Evolutionary conservation across 2,888 invertebrate species (phyloP).

Genomic region (Pseudanteris insignis): DNA sequence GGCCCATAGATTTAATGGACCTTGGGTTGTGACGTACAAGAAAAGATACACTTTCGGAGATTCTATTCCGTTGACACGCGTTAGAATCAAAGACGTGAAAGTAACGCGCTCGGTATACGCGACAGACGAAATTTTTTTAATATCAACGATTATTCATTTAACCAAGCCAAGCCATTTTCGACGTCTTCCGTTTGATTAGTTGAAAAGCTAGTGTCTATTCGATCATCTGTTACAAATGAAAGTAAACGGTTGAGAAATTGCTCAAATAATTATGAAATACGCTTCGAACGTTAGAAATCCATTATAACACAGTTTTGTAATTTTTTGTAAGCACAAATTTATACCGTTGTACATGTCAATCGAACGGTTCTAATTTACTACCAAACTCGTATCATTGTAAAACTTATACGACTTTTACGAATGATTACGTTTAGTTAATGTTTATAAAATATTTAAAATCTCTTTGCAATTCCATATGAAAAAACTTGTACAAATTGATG

Average conservation of each 20-base stretch:
- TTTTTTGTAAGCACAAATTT: neutral
- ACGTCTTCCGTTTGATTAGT: no score
- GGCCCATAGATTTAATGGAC: constrained; percentile 40
- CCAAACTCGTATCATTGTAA: no score
- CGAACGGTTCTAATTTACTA: no score
- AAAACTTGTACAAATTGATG: no score
- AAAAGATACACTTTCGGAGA: constrained; percentile 38
- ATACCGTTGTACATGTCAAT: no score
- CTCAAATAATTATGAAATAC: constrained; percentile 25
- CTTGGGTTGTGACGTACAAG: constrained; percentile 36
- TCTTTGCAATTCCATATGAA: no score
- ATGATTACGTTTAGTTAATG: neutral
- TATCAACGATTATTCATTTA: no score
- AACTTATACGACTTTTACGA: no score
- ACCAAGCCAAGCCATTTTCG: no score
- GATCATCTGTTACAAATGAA: constrained; percentile 32
- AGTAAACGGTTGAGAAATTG: constrained; percentile 35
- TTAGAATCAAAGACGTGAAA: constrained; percentile 34
- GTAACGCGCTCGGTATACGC: constrained; percentile 32
- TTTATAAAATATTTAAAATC: neutral
- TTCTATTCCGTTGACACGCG: constrained; percentile 28
- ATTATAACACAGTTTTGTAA: constrained; percentile 24
- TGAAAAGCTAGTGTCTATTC: no score
- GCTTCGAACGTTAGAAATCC: constrained; percentile 14
- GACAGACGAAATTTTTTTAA: constrained; percentile 20